Conservation (phyloP, 1,140 invertebrate genomes). For the Macrobrachium nipponense region DNA sequence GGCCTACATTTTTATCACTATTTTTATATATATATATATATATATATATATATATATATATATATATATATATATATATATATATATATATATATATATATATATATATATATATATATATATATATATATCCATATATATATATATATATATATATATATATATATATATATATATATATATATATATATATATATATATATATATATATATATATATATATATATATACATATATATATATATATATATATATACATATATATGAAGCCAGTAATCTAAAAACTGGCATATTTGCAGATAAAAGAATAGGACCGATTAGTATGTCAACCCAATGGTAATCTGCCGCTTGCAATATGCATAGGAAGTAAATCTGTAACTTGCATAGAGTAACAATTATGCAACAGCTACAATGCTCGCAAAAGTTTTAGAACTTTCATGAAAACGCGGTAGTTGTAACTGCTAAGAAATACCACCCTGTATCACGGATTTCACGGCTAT, state of each 20-base stretch:
- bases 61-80: slow-evolving; percentile 12
- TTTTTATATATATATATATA: slow-evolving; percentile 3
- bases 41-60: slow-evolving; percentile 20
- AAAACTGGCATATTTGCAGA: no score
- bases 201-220: neutral
- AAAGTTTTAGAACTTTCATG: no score
- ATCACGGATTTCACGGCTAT: no score
- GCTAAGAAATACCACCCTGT: no score
- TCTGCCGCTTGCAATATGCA: no score
- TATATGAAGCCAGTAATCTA: neutral
- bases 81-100: slow-evolving; percentile 17
- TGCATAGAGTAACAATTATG: no score
- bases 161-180: slow-evolving; percentile 17
- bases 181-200: slow-evolving; percentile 10
- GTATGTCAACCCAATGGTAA: no score
- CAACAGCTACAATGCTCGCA: no score
- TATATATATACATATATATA: neutral
- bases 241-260: neutral
- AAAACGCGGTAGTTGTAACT: no score
- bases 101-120: slow-evolving; percentile 11
- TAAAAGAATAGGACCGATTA: no score
- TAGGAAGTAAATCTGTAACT: no score
- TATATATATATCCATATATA: slow-evolving; percentile 20
- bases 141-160: slow-evolving; percentile 14
- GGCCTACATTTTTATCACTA: neutral